Evolutionary conservation across 2,888 invertebrate species (phyloP), one percentile per base, ranked within the genome.

Genomic region (Drosophila demipolita): DNA sequence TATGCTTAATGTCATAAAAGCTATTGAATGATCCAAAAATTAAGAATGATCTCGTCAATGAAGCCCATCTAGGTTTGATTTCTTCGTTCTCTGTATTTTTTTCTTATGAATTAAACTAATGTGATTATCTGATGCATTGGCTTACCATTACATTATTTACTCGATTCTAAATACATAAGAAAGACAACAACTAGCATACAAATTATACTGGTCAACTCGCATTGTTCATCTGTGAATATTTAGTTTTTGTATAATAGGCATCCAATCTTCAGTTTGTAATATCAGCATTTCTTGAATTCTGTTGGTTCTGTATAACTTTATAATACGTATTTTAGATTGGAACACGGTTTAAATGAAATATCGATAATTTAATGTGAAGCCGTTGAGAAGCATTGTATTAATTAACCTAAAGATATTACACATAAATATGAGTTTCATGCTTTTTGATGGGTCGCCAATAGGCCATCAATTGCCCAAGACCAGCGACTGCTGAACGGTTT

Each of bases 381-480:
- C 15, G 2, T 8, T 15, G 23, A 7, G 45, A 23, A 45, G 23
- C 23, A 45, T 23, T 8, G 23, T 23, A 15, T 45, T 4, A 45
- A 45, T 23, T 29, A 29, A 29, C 15, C n/a, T 36, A 12, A 36
- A 11, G 36, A 17, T 26, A 54, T 36, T 36, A 17, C 11, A 3
- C 11, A 7, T 38, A 26, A n/a, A 12, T 26, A 38, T 38, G 54
- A 17, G 6, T 11, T 36, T 23, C 3, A 54, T 35, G 35, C 36
- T 2, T 9, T 23, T 57, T 6, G 20, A 32, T 42, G 0, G 45
- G 48, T 17, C 17, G 58, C 29, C 54, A 40, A 48, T 54, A 9
- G 9, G n/a, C 42, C 35, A 35, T 59, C 42, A 59, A 42, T 36
- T 49, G 40, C 35, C n/a, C 20, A 48, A 40, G 26, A 42, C 3